Base-by-base conservation (phyloP, 2,113 vertebrate species). In the Fregata magnificens region DNA sequence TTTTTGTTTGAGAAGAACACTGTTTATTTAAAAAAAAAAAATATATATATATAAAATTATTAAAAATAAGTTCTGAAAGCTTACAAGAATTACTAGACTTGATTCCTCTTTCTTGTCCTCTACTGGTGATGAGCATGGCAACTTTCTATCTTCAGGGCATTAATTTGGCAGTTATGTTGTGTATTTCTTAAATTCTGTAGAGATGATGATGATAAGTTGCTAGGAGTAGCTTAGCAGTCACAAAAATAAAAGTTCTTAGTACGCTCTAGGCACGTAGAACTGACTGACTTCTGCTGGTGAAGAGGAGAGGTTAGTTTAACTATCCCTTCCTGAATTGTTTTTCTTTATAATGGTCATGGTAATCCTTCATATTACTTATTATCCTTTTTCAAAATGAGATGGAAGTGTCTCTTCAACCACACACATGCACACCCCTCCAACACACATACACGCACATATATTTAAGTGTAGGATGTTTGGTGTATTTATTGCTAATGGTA, bases 361-460 rank as follows among this genome's bases (percentile, higher is more conserved):
- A 55, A 82, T 86, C 38, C 28, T 62, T 95, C 7, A 2, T 34
- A 11, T n/a, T 34, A 26, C 7, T 80, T 29, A 3, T 6, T 72
- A 49, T 16, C 6, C 13, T 62, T 66, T 88, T 71, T 17, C n/a
- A 11, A 45, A 10, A 36, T 28, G 31, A 47, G 36, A 10, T 62
- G 40, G 11, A 47, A 59, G 21, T 20, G 9, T 79, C 49, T 85
- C 21, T 71, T 85, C 18, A 32, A 25, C 36, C 9, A 14, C 38
- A 6, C 3, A 2, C 0, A 0, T 5, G 4, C 38, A 13, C 6
- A 8, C 9, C 7, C 16, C 10, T 36, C 4, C 24, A 16, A 44
- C n/a, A 6, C 31, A n/a, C 26, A 31, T 12, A 21, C 6, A 3
- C 9, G 6, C 31, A 17, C 2, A 1, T 44, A 4, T 16, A 20